A percentile compares a stretch with the other conserved stretches of the same genome.
Conservation (phyloP, 2,113 vertebrate species). For the Psammodynastes pulverulentus region DNA sequence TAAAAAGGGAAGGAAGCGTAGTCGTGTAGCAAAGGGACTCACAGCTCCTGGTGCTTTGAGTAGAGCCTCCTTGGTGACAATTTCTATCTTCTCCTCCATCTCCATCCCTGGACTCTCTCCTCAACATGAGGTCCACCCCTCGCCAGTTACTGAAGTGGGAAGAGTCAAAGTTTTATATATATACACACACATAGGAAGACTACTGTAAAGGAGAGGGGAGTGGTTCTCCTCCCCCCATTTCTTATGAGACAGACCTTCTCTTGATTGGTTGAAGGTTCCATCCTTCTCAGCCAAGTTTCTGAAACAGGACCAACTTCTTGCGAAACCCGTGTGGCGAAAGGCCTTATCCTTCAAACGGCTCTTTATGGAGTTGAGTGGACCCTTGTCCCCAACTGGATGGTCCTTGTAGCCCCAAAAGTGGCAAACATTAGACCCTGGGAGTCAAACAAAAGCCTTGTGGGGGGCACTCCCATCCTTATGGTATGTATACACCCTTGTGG, state of each 20-base stretch:
- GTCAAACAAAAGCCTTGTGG: too few species aligned
- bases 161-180: neutral
- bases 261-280: neutral
- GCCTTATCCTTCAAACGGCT: neutral
- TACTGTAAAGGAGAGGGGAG: neutral
- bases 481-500: neutral
- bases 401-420: neutral
- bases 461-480: neutral
- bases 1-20: too few species aligned
- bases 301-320: neutral
- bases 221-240: rapidly evolving
- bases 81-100: neutral
- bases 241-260: neutral
- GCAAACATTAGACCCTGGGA: neutral
- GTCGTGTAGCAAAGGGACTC: neutral
- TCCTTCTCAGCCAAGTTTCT: neutral
- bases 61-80: neutral
- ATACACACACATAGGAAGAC: too few species aligned
- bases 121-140: neutral
- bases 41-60: neutral
- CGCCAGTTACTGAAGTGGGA: neutral
- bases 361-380: neutral
- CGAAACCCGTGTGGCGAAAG: neutral
- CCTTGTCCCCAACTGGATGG: neutral
- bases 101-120: neutral